These are phyloP conservation scores for Notothenia coriiceps DNA, from an alignment of 2,113 vertebrate species.

Conservation along the genomic window DNA sequence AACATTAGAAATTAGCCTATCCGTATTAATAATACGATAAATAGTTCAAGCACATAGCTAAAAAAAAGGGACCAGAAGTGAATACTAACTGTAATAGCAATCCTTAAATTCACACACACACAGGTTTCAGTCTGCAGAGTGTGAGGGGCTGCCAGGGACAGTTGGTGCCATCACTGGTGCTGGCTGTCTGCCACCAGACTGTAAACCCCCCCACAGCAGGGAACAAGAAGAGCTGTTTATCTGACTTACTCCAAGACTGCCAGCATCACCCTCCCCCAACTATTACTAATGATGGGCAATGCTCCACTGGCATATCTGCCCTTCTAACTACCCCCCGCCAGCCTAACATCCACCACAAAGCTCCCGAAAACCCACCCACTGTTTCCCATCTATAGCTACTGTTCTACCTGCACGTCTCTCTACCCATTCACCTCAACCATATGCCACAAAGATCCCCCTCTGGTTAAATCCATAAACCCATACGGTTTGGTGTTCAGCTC, in stretches of 20 bases:
- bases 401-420: constrained; percentile 33
- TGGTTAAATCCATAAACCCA: constrained; percentile 46
- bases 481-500: constrained; percentile 30
- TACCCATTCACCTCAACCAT: constrained; percentile 40
- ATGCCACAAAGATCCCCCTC: constrained; percentile 38
- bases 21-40: background rate
- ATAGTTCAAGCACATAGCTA: background rate
- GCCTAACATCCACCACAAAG: constrained; percentile 63
- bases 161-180: constrained; percentile 77
- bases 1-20: background rate
- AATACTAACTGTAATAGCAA: constrained; percentile 13
- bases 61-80: background rate
- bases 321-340: constrained; percentile 59
- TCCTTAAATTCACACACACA: constrained; percentile 38
- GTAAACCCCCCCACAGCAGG: constrained; percentile 60
- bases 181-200: constrained; percentile 77
- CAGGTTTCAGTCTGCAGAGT: constrained; percentile 43
- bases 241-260: constrained; percentile 65
- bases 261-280: constrained; percentile 54
- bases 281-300: constrained; percentile 46
- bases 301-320: constrained; percentile 55
- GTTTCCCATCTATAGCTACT: constrained; percentile 31
- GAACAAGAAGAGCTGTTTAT: constrained; percentile 74
- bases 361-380: constrained; percentile 48
- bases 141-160: constrained; percentile 73